Percentiles rank a stretch among this genome's conserved stretches.
Conservation (phyloP, 2,888 invertebrate species). For the Netelia inedita region DNA sequence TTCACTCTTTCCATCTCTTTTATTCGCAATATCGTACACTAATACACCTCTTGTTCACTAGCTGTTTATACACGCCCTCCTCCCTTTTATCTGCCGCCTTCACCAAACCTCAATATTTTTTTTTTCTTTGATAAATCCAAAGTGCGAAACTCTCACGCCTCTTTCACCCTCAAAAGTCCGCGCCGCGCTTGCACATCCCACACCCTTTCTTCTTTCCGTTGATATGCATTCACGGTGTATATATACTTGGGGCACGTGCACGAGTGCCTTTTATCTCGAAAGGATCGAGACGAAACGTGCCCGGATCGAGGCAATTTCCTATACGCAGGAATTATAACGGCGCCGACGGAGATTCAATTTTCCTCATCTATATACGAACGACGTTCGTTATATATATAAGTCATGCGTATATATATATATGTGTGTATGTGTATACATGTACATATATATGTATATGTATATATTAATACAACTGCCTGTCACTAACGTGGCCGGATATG, state of each 20-base stretch:
- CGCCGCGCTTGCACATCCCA: conserved; percentile 4
- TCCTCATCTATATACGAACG: conserved; percentile 55
- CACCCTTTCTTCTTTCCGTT: conserved; percentile 18
- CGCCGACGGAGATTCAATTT: conserved; percentile 72
- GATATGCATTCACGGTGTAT: conserved; percentile 15
- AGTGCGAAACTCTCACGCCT: conserved; percentile 18
- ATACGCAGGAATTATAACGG: conserved; percentile 72
- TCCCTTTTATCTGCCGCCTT: neutral
- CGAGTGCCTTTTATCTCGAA: conserved; percentile 35
- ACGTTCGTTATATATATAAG: conserved; percentile 10
- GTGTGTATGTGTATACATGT: neutral
- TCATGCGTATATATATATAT: neutral
- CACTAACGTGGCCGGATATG: neutral
- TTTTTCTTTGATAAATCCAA: conserved; percentile 45
- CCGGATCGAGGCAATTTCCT: conserved; percentile 75
- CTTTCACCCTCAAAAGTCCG: conserved; percentile 11
- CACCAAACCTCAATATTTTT: neutral
- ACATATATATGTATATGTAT: neutral
- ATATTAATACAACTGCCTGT: conserved; percentile 15
- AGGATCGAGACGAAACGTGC: conserved; percentile 59
- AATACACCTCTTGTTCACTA: conserved; percentile 17
- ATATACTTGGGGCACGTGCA: neutral
- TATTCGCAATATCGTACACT: conserved; percentile 45
- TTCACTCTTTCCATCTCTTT: conserved; percentile 49
- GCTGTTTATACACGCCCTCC: conserved; percentile 25